Conservation (phyloP, 35 echinoderm and acorn worm genomes). For the Eucidaris tribuloides region DNA sequence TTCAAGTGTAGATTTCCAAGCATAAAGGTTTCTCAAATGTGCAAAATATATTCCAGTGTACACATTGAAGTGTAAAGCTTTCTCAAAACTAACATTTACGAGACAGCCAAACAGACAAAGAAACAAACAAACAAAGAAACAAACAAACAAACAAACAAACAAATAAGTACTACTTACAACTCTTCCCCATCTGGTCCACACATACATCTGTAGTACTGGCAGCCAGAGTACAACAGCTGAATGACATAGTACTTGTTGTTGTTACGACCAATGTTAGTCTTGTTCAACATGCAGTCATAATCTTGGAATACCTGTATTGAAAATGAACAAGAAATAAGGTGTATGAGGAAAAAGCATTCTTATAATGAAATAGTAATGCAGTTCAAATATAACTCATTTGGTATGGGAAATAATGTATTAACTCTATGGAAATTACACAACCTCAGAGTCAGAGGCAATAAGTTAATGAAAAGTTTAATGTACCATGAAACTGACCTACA, state of each 20-base stretch:
- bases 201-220: neutral
- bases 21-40: no score
- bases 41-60: no score
- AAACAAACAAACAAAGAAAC: no score
- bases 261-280: slow-evolving; percentile 92
- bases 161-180: slow-evolving; percentile 86
- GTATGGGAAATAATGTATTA: neutral
- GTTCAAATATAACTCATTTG: neutral
- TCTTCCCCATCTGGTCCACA: slow-evolving; percentile 90
- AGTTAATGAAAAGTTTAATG: neutral
- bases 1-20: no score
- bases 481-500: no score
- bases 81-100: no score
- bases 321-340: neutral
- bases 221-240: slow-evolving; percentile 32
- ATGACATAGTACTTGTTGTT: slow-evolving; percentile 96
- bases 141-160: no score
- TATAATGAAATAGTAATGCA: neutral
- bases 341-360: neutral
- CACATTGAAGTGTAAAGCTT: no score
- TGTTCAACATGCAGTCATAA: slow-evolving; percentile 92
- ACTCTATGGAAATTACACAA: neutral
- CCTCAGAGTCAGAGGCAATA: neutral
- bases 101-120: no score
- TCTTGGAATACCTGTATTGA: slow-evolving; percentile 64